Base-by-base conservation (phyloP, 2,888 invertebrate genomes). In the Temnothorax unifasciatus region DNA sequence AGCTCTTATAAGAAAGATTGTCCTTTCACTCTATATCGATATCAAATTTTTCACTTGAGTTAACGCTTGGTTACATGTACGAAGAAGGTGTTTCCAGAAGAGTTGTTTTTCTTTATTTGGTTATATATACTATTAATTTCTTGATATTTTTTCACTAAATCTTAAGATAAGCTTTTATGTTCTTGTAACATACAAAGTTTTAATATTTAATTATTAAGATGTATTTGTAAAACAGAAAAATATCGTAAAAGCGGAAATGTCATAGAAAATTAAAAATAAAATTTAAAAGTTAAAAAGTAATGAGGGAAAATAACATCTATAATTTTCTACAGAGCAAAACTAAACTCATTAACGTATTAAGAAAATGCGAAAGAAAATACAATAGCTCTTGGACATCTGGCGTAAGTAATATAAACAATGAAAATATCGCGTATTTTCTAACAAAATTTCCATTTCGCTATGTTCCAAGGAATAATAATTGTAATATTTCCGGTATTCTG, bases 301-400 rank as follows among this genome's bases (percentile, higher is more conserved):
- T 0, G n/a, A 59, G 2, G 5, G 1, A 21, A 50, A 18, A 63
- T 63, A 63, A 34, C 15, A n/a, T 63, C 34, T 34, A 9, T 6
- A 75, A 75, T 21, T 34, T 50, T 63, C 3, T 2, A 18, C 29
- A 34, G 21, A 1, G 6, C 34, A 21, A 21, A 25, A 50, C n/a
- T 64, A 34, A 47, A n/a, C n/a, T 34, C n/a, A 44, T 47, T 34
- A 64, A 64, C 64, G n/a, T 47, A 34, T 47, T 47, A 54, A 41
- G 5, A 47, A 21, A 25, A 47, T 9, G 6, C 38, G 15, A 71
- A 18, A 38, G 15, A 52, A 52, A 34, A 25, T 71, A 57, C 5
- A 41, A 38, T 38, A 54, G 8, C 21, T 54, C 4, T 25, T 21
- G 38, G 11, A 34, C 8, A 73, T 41, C 9, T 34, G n/a, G 29